Percentiles rank a stretch among this genome's conserved stretches.
These are phyloP conservation scores for Drosophila rubida DNA, from an alignment of 2,888 invertebrate species.

Conservation along the genomic window DNA sequence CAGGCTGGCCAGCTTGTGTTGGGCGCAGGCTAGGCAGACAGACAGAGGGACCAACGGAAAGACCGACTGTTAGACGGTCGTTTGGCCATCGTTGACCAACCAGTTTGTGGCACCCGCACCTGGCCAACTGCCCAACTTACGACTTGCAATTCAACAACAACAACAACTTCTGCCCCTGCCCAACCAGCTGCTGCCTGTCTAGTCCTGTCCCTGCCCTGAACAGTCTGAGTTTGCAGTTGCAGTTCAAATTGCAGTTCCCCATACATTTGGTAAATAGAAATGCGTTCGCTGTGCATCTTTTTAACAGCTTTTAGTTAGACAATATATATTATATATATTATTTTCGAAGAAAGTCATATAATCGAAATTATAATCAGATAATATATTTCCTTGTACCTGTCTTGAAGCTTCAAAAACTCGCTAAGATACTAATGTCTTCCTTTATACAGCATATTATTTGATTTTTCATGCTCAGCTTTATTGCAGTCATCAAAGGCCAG, in stretches of 20 bases:
- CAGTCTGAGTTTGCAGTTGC: conserved; percentile 4
- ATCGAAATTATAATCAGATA: no score
- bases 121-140: conserved; percentile 82
- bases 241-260: conserved; percentile 7
- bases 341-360: no score
- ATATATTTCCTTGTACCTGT: no score
- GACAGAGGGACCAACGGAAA: conserved; percentile 17
- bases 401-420: no score
- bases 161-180: conserved; percentile 41
- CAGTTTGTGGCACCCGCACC: conserved; percentile 82
- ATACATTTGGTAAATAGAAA: conserved; percentile 15
- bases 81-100: conserved; percentile 74
- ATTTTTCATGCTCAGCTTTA: not conserved
- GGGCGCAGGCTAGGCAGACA: conserved; percentile 14
- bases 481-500: not conserved
- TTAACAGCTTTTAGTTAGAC: not conserved
- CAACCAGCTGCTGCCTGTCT: conserved; percentile 57
- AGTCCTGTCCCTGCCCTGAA: conserved; percentile 10
- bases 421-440: no score
- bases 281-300: conserved; percentile 20
- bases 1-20: conserved; percentile 1
- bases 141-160: conserved; percentile 36
- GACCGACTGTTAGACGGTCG: conserved; percentile 28
- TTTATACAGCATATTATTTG: no score
- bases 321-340: no score